Percentiles rank a stretch among this genome's conserved stretches.
phyloP scores from a whole-genome alignment of 2,888 invertebrate genomes.

The Trissolcus brochymenae region DNA sequence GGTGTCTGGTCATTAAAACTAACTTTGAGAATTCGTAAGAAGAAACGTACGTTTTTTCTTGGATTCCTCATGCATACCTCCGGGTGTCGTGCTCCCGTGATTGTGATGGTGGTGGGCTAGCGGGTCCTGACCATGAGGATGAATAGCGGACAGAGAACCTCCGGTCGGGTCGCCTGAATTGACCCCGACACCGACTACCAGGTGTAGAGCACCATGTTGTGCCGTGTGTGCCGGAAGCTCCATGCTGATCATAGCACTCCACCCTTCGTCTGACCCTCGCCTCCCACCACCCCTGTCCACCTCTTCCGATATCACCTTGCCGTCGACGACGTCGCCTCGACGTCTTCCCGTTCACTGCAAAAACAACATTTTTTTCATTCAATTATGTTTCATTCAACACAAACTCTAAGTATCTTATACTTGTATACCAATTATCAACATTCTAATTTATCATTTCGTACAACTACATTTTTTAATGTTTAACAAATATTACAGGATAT shows the following conservation, averaged over 20 bases:
- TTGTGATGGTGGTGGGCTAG: constrained; percentile 73
- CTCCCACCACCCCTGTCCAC: constrained; percentile 66
- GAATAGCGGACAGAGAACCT: constrained; percentile 69
- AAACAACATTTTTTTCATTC: constrained; percentile 3
- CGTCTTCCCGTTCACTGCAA: constrained; percentile 57
- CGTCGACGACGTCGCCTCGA: constrained; percentile 66
- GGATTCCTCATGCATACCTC: constrained; percentile 75
- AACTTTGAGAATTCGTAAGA: constrained; percentile 66
- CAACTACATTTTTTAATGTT: no score
- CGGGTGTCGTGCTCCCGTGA: constrained; percentile 69
- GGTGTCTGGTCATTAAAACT: constrained; percentile 8
- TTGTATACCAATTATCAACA: no score
- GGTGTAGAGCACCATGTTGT: constrained; percentile 73
- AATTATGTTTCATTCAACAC: no score
- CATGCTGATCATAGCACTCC: constrained; percentile 75
- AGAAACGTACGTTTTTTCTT: constrained; percentile 75
- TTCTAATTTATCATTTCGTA: no score
- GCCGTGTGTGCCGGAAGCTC: constrained; percentile 73
- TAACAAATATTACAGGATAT: neutral
- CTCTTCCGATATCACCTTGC: constrained; percentile 66
- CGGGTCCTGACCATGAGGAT: constrained; percentile 73
- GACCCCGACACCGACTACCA: constrained; percentile 68
- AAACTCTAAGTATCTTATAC: no score
- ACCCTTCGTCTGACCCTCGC: constrained; percentile 68
- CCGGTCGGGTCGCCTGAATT: constrained; percentile 72